phyloP scores from a whole-genome alignment of 2,797 vertebrate genomes.

The Pangasius larnaudii region DNA sequence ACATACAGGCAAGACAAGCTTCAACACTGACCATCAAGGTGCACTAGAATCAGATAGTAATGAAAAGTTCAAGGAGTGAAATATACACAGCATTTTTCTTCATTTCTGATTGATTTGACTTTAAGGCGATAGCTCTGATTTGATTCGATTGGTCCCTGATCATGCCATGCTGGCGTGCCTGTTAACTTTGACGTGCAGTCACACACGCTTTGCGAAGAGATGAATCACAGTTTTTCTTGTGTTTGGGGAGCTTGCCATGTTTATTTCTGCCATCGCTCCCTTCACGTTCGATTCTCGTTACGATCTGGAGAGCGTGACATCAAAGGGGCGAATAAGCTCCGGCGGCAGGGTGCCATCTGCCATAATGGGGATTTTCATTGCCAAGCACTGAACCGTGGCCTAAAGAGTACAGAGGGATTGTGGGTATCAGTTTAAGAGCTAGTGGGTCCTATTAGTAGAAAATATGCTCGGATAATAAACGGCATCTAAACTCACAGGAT shows the following conservation, averaged over 20 bases:
- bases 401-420: conserved; percentile 26
- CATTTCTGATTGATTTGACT: conserved; percentile 45
- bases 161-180: conserved; percentile 24
- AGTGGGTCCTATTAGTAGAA: conserved; percentile 17
- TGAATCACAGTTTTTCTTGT: conserved; percentile 55
- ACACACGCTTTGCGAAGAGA: conserved; percentile 55
- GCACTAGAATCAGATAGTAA: neutral
- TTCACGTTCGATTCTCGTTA: conserved; percentile 49
- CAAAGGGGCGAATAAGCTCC: conserved; percentile 26
- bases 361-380: conserved; percentile 40
- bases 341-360: conserved; percentile 11
- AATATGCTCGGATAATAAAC: neutral
- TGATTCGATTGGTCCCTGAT: conserved; percentile 31
- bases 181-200: conserved; percentile 55
- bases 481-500: neutral
- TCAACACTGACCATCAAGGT: neutral
- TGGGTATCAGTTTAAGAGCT: conserved; percentile 18
- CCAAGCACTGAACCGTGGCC: conserved; percentile 24
- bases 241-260: conserved; percentile 33
- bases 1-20: neutral
- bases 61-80: conserved; percentile 2
- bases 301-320: conserved; percentile 36
- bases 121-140: conserved; percentile 30
- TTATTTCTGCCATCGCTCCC: conserved; percentile 46
- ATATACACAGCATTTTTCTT: conserved; percentile 54